Evolutionary conservation across 2,797 vertebrate species (phyloP), one percentile per base, ranked within the genome.

Genomic region (Hephaestus fuliginosus): DNA sequence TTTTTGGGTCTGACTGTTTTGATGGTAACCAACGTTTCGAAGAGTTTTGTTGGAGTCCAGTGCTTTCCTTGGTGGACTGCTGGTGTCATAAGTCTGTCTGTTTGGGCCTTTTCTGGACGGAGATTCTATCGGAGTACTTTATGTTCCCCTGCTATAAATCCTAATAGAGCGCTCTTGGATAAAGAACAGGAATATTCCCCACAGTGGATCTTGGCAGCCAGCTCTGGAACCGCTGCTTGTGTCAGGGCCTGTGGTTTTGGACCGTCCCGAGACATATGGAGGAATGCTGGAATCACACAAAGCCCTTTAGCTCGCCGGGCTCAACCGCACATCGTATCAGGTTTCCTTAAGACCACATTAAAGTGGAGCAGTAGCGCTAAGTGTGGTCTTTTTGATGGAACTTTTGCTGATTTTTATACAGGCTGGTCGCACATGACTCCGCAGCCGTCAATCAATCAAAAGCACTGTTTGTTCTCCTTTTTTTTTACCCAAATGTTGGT

Each of bases 271-370:
- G 85, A 90, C 89, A 89, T 91, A 91, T 92, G 91, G 82, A 92
- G 91, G 91, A 92, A 94, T 91, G 90, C 86, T 92, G 89, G 88
- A 91, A 92, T 89, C 84, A 75, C 92, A 92, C 88, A 93, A 91
- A 92, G 86, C 91, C 92, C 88, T 92, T 92, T 82, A 93, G 92
- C 90, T 89, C 28, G 67, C 77, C 15, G 52, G 86, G 85, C 89
- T 87, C 64, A 77, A 93, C 92, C 93, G 58, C 89, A 88, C 87
- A 70, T 55, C 36, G 44, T 88, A 89, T 95, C 90, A n/a, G 86
- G 89, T 94, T 95, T 93, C 93, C 62, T 28, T 44, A 8, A n/a
- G 55, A 87, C 93, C 94, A 95, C 94, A 95, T 92, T 80, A 94
- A 94, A 93, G 92, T 60, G 7, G 30, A 80, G 90, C 82, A 61